Evolutionary conservation across 2,888 invertebrate genomes (phyloP).

Genomic region (Eumerus sabulonum): DNA sequence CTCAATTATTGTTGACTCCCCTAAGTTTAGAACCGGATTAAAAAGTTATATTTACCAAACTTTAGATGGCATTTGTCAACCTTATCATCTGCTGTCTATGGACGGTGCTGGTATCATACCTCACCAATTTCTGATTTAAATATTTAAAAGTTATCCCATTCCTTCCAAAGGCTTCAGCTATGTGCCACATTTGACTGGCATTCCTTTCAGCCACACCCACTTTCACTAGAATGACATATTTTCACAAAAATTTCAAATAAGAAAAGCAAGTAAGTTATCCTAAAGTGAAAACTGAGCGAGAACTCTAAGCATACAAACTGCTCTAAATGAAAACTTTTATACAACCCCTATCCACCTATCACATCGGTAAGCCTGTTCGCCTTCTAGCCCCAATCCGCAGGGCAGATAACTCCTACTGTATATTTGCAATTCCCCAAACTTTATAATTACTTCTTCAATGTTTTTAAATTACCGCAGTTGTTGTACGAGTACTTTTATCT

Average conservation of each 20-base stretch:
- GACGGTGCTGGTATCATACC: not conserved
- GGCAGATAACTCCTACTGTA: slow-evolving; percentile 11
- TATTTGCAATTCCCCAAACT: slow-evolving; percentile 63
- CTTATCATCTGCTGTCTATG: no score
- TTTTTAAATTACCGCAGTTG: slow-evolving; percentile 61
- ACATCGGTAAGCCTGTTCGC: slow-evolving; percentile 1
- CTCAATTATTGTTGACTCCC: no score
- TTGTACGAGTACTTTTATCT: slow-evolving; percentile 25
- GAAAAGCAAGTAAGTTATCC: slow-evolving; percentile 1
- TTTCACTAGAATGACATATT: slow-evolving; percentile 42
- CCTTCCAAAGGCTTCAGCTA: not conserved
- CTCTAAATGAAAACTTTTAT: slow-evolving; percentile 43
- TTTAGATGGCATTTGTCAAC: no score
- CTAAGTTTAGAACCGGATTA: no score
- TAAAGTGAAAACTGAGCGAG: slow-evolving; percentile 41
- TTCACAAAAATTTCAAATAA: slow-evolving; percentile 16
- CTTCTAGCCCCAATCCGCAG: not conserved
- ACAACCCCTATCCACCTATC: slow-evolving; percentile 25
- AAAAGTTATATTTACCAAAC: no score
- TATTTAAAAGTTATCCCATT: slow-evolving; percentile 40
- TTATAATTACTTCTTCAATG: slow-evolving; percentile 64
- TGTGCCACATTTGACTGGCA: slow-evolving; percentile 1
- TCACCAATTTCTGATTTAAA: slow-evolving; percentile 39
- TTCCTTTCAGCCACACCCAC: not conserved
- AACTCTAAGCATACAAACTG: slow-evolving; percentile 37